Conservation (phyloP, 1,140 invertebrate genomes). For the Drosophila athabasca region DNA sequence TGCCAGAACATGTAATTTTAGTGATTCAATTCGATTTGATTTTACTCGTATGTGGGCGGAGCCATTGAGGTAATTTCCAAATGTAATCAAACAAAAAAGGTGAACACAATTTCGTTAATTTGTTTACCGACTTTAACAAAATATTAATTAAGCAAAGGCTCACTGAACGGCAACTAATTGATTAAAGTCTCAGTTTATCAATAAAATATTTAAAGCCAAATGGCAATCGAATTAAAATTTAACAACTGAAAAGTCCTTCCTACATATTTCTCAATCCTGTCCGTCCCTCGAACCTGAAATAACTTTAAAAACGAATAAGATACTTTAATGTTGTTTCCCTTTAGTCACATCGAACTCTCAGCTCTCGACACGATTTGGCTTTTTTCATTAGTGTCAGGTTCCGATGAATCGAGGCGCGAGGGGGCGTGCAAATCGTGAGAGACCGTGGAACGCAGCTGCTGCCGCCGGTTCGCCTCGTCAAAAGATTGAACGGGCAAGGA, state of each 20-base stretch:
- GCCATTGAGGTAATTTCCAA: background rate
- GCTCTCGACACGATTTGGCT: constrained; percentile 38
- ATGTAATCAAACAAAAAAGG: background rate
- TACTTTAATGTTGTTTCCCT: background rate
- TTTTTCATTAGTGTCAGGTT: constrained; percentile 50
- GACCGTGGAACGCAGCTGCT: constrained; percentile 41
- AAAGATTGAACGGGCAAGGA: constrained; percentile 43
- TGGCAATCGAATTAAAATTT: too few species aligned
- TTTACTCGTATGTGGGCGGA: background rate
- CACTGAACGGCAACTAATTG: background rate
- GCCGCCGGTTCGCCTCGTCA: constrained; percentile 33
- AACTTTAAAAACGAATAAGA: too few species aligned
- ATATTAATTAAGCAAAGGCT: constrained; percentile 1
- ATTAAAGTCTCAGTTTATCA: too few species aligned
- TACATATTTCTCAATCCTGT: too few species aligned
- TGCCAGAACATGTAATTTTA: background rate
- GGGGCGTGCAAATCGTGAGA: constrained; percentile 36
- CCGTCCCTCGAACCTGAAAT: too few species aligned
- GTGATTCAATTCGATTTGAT: constrained; percentile 10
- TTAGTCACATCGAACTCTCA: constrained; percentile 18
- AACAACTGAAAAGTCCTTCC: too few species aligned
- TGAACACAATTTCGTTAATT: constrained; percentile 13
- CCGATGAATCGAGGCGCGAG: constrained; percentile 26
- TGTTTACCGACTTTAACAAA: background rate
- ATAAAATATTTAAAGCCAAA: too few species aligned